Percentiles rank a stretch among this genome's conserved stretches.
Evolutionary conservation across 2,797 vertebrate genomes (phyloP).

Genomic region (Xiphorhynchus erythropygius): DNA sequence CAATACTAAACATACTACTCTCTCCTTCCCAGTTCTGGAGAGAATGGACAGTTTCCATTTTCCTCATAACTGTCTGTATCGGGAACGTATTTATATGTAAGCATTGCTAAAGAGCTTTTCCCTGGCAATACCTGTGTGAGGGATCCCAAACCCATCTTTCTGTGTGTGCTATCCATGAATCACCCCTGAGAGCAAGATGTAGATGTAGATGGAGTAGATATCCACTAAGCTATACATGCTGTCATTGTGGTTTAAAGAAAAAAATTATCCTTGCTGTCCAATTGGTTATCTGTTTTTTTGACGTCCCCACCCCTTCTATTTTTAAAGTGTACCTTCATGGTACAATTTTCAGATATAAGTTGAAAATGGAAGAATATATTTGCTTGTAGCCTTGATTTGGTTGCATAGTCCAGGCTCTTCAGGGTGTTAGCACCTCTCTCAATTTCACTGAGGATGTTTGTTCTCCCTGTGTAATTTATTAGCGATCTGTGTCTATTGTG

Average conservation of each 20-base stretch:
- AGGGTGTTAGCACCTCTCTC: not conserved
- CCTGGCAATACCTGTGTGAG: not conserved
- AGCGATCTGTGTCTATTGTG: not conserved
- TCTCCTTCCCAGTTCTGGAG: not conserved
- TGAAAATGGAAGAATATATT: not conserved
- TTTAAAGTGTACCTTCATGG: not conserved
- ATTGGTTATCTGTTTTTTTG: rapidly evolving
- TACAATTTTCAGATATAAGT: rapidly evolving
- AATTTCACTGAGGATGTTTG: not conserved
- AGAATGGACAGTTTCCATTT: not conserved
- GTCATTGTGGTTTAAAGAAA: not conserved
- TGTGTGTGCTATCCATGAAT: not conserved
- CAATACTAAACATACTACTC: not conserved
- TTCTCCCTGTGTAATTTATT: not conserved
- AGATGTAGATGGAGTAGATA: not conserved
- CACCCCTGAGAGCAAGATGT: not conserved
- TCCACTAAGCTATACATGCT: not conserved
- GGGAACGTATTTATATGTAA: not conserved
- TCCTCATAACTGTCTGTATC: rapidly evolving
- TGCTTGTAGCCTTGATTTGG: not conserved
- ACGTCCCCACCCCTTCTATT: not conserved
- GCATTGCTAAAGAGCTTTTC: not conserved
- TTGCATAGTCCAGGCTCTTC: not conserved
- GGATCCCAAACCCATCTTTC: not conserved
- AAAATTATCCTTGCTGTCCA: not conserved